phyloP scores from a whole-genome alignment of 2,888 invertebrate species.

The Metacarcinus magister region DNA sequence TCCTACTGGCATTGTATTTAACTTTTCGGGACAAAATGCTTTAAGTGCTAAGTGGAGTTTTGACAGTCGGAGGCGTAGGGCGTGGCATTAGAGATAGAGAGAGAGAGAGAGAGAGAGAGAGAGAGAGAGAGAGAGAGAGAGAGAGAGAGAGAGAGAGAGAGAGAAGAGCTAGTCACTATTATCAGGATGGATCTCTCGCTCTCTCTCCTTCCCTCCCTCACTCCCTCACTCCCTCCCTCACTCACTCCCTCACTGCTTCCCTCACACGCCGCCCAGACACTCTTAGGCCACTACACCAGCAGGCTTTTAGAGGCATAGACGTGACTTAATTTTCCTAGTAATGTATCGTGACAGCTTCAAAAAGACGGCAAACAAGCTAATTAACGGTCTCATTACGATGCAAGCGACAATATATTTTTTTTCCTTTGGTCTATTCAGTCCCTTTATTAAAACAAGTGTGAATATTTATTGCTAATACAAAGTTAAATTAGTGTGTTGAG shows the following conservation, averaged over 20 bases:
- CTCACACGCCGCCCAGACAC: background rate
- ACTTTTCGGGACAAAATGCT: background rate
- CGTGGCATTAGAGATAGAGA: background rate
- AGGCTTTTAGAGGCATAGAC: background rate
- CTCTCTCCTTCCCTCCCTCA: background rate
- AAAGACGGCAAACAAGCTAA: background rate
- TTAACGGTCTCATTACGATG: background rate
- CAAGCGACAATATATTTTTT: background rate
- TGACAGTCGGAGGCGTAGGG: too few species aligned
- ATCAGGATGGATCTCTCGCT: background rate
- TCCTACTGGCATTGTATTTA: background rate
- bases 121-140: slow-evolving; percentile 44
- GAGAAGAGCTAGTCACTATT: background rate
- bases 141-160: slow-evolving; percentile 36
- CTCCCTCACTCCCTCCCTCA: background rate
- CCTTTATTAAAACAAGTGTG: background rate
- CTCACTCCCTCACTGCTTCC: background rate
- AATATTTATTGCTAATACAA: background rate
- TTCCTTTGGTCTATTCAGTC: background rate
- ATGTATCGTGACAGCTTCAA: background rate
- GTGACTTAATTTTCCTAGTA: background rate
- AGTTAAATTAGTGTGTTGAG: background rate
- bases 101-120: background rate
- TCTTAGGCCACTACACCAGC: background rate
- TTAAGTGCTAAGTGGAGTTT: background rate